Evolutionary conservation across 2,888 invertebrate species (phyloP), one percentile per base, ranked within the genome.

Genomic region (Aphodius sticticus): DNA sequence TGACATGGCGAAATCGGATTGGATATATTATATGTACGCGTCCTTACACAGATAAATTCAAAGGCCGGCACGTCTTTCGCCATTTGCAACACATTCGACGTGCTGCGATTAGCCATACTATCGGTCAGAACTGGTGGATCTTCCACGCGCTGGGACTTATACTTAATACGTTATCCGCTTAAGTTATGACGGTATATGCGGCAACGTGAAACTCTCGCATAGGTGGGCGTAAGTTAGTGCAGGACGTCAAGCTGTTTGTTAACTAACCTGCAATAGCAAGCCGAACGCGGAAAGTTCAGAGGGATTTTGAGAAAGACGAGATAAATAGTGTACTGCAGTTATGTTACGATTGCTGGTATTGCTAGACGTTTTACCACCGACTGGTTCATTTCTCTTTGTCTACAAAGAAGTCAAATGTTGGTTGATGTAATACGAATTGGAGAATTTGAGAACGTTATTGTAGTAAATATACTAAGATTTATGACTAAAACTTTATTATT

Each of bases 51-150:
- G 53, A 53, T 53, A 53, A 53, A 53, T 53, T 53, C 53, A 53
- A 53, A 53, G 53, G 53, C 53, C 53, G 53, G 2, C 3, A 2
- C 53, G 53, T 53, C 53, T 12, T 53, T 7, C 9, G 53, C 53
- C 53, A 53, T 53, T 53, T 53, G 53, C 53, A 53, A 53, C 53
- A 53, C 53, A 53, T 53, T 53, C 53, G 53, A 53, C 53, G 53
- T 53, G 53, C 53, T 5, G 53, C 12, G 53, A 53, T 53, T 53
- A 53, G 53, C 53, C 53, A 9, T 53, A 53, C 53, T 53, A 53
- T 53, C 53, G 53, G 53, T 53, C 53, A 53, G 53, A 53, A 53
- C 26, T 53, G 53, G 53, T 53, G 53, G 53, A 53, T 53, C 53
- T 53, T 53, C 53, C 53, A 53, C 53, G 53, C 53, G 53, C 53